Evolutionary conservation across 2,888 invertebrate genomes (phyloP), one percentile per base, ranked within the genome.

Genomic region (Itoplectis maculator): DNA sequence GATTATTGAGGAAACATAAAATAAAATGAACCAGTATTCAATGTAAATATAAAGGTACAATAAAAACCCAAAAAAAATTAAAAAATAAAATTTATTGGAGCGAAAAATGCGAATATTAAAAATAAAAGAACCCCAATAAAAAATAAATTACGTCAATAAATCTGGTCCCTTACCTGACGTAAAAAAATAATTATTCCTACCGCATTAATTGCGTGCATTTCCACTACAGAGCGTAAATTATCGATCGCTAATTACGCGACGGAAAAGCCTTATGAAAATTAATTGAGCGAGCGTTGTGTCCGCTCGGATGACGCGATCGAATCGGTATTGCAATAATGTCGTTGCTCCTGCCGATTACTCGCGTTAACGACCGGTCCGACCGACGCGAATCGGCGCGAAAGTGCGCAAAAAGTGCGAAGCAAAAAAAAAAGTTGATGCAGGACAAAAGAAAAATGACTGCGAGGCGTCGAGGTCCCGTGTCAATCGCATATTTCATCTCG

Each of bases 401-500:
- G 66, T 49, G 37, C 15, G 59, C 42, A 69, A 54, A 68, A 45
- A 81, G 68, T 23, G 49, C 35, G 56, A 40, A n/a, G n/a, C n/a
- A n/a, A n/a, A n/a, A n/a, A n/a, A n/a, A 76, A 72, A 77, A 37
- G 73, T 69, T 63, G 40, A 70, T 13, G 56, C 20, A 54, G 35
- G 73, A 66, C 63, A 54, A 81, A 73, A 69, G 66, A 77, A 73
- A 81, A 77, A 77, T 77, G 23, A 75, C 65, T 54, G 47, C 40
- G 47, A 65, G 40, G 66, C 59, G 49, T 63, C 73, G 56, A 35
- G 49, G 51, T 29, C 66, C 79, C 72, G 59, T 72, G 81, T 83
- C 70, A 79, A 79, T 77, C 63, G 70, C 51, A 81, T 82, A 75
- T 70, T 78, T 79, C 80, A 82, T 82, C 76, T 76, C 29, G 2